Base-by-base conservation (phyloP, 2,888 invertebrate genomes). In the Brenthis hecate region DNA sequence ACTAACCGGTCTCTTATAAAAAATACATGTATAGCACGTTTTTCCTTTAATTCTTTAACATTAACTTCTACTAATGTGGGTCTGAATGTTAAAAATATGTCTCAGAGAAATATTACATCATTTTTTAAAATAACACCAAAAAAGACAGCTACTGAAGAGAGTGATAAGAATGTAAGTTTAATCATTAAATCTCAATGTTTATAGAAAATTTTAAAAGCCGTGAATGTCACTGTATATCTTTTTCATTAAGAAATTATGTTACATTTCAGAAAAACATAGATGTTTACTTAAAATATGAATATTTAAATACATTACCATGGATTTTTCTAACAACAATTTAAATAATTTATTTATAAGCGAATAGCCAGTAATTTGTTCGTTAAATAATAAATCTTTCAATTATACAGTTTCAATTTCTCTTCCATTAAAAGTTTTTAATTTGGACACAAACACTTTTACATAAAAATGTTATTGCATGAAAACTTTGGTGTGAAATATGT, bases 81-180 rank as follows among this genome's bases (percentile, higher is more conserved):
- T 56, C 14, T 70, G 32, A 67, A 69, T 64, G 19, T 62, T 14
- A 79, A 74, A 72, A 84, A 70, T 1, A 93, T 93, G 93, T 81
- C 93, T 2, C 93, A 93, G 74, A 87, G 84, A 74, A 92, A 87
- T 72, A 93, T 93, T 51, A 92, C 84, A 13, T 92, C 91, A 0
- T 93, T 92, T 73, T 93, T 93, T 72, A 88, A 86, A 71, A 80
- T 80, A 56, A 85, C 86, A 11, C 90, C 91, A 0, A 86, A 88
- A 36, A 90, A 87, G 73, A 63, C 62, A 54, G 71, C 69, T 55
- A 23, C 60, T 36, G 72, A 71, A 65, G 71, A 80, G 13, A 67
- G 63, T 48, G 66, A 50, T 13, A 68, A 64, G 23, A 55, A 57
- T 56, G 74, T 73, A 72, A 54, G 63, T 70, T 32, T 14, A 51